These are phyloP conservation scores for Hemithea aestivaria DNA, from an alignment of 2,888 invertebrate species.

Conservation along the genomic window DNA sequence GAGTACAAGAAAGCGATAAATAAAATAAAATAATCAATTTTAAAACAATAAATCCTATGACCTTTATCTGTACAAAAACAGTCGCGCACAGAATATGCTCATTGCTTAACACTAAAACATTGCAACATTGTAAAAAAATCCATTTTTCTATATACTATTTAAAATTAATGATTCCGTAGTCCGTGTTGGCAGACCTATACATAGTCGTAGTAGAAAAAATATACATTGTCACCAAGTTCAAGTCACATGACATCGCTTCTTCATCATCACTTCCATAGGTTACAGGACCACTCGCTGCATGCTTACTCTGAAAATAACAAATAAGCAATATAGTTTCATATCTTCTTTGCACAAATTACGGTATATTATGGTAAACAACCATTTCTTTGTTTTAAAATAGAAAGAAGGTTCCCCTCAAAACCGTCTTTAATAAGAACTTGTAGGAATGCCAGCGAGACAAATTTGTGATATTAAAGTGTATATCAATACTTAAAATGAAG, in stretches of 20 bases:
- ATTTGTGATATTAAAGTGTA: too few relatives aligned
- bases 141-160: constrained; percentile 20
- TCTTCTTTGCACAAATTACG: too few relatives aligned
- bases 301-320: constrained; percentile 17
- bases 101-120: constrained; percentile 50
- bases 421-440: too few relatives aligned
- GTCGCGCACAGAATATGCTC: constrained; percentile 42
- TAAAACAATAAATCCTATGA: constrained; percentile 34
- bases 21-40: constrained; percentile 25
- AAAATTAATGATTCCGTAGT: constrained; percentile 48
- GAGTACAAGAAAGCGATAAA: constrained; percentile 14
- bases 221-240: constrained; percentile 65
- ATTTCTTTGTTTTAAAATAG: too few relatives aligned
- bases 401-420: too few relatives aligned
- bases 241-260: constrained; percentile 4
- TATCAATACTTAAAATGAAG: too few relatives aligned
- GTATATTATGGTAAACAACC: too few relatives aligned
- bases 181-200: constrained; percentile 54
- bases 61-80: constrained; percentile 49
- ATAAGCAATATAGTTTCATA: too few relatives aligned
- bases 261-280: constrained; percentile 6
- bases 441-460: too few relatives aligned
- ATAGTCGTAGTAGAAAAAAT: constrained; percentile 70
- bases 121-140: constrained; percentile 56
- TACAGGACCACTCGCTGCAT: constrained; percentile 2